These are phyloP conservation scores for Barbus barbus DNA, from an alignment of 2,113 vertebrate genomes.

Conservation along the genomic window DNA sequence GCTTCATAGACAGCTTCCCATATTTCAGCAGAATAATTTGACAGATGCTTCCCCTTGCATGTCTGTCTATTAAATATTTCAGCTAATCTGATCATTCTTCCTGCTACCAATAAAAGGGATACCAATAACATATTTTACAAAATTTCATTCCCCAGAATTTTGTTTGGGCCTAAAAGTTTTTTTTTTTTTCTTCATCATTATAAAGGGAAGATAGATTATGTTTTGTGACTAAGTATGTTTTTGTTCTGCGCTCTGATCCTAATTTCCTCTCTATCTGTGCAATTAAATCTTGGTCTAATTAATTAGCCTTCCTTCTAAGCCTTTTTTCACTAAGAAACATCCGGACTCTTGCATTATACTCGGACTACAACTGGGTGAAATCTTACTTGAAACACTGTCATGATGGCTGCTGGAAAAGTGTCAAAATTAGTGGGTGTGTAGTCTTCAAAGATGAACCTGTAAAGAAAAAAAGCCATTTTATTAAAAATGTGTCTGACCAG, in stretches of 20 bases:
- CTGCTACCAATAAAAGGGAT: background rate
- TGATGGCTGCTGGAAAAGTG: slow-evolving; percentile 96
- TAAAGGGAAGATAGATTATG: background rate
- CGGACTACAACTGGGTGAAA: background rate
- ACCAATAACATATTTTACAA: background rate
- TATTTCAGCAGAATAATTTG: background rate
- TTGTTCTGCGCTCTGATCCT: background rate
- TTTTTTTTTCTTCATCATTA: background rate
- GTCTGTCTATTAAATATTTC: background rate
- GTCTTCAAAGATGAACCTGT: slow-evolving; percentile 97
- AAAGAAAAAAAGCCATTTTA: background rate
- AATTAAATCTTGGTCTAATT: slow-evolving; percentile 1
- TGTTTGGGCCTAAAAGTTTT: background rate
- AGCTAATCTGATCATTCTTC: background rate
- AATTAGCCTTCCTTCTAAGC: background rate
- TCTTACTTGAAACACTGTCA: slow-evolving; percentile 97
- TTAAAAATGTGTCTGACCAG: background rate
- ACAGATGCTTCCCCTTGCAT: background rate
- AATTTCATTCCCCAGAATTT: background rate
- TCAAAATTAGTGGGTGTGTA: slow-evolving; percentile 97
- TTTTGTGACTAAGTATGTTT: background rate
- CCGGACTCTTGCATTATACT: background rate
- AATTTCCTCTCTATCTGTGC: background rate
- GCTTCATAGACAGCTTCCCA: background rate
- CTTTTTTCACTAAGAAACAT: background rate